Percentiles rank a stretch among this genome's conserved stretches.
Evolutionary conservation across 2,888 invertebrate species (phyloP).

Genomic region (Caenorhabditis drosophilae): DNA sequence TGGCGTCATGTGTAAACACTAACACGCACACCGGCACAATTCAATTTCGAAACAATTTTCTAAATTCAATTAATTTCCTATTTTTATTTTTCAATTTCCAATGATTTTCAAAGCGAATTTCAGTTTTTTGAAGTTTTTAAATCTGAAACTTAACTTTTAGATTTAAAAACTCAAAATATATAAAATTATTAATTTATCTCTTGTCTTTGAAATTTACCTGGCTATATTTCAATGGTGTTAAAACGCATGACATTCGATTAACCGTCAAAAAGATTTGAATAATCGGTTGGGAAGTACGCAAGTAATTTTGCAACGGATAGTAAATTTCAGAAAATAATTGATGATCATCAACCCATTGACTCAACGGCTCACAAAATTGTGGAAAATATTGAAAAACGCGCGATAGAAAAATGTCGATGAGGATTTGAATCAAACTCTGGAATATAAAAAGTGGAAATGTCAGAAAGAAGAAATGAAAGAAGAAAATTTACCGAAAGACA

Average conservation of each 20-base stretch:
- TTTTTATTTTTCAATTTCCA: too few relatives aligned
- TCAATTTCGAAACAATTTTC: too few relatives aligned
- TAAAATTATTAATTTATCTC: too few relatives aligned
- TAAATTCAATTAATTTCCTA: too few relatives aligned
- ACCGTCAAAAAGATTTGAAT: constrained; percentile 25
- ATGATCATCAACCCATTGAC: neutral
- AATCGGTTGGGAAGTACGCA: constrained; percentile 23
- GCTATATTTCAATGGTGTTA: constrained; percentile 13
- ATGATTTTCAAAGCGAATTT: too few relatives aligned
- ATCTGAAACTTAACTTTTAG: too few relatives aligned
- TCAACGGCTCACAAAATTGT: neutral
- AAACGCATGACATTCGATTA: constrained; percentile 21
- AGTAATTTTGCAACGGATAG: constrained; percentile 26
- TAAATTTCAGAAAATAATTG: constrained; percentile 15
- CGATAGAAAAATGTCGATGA: constrained; percentile 14
- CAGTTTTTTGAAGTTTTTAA: too few relatives aligned
- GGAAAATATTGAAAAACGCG: constrained; percentile 32
- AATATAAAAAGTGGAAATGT: neutral
- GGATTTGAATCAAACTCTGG: constrained; percentile 13
- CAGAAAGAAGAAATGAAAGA: too few relatives aligned
- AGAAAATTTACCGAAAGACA: constrained; percentile 5
- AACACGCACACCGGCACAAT: too few relatives aligned
- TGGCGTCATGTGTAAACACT: too few relatives aligned
- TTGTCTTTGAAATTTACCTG: constrained; percentile 1
- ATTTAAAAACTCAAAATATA: too few relatives aligned